A percentile compares a stretch with the other conserved stretches of the same genome.
Conservation (phyloP, 1,140 invertebrate species). For the Carcinoscorpius rotundicauda region DNA sequence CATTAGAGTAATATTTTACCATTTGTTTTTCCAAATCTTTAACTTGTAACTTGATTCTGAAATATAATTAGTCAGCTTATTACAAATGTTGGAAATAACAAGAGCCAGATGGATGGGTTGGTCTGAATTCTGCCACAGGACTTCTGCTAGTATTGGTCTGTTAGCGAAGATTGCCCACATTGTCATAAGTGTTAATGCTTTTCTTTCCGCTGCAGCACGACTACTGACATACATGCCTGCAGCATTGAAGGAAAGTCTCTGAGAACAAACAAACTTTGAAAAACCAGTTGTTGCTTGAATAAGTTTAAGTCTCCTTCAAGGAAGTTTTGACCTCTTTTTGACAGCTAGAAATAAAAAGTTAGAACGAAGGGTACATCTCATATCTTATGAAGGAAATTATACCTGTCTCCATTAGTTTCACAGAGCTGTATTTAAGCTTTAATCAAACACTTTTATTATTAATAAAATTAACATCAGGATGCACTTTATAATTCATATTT, state of each 20-base stretch:
- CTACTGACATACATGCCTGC: constrained; percentile 25
- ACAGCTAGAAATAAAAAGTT: constrained; percentile 5
- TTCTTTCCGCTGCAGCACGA: constrained; percentile 30
- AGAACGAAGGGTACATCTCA: background rate
- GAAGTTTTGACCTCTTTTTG: constrained; percentile 16
- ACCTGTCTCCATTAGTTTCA: too few species aligned
- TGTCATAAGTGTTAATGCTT: constrained; percentile 20
- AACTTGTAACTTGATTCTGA: constrained; percentile 13
- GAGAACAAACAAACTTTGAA: constrained; percentile 30
- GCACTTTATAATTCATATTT: too few species aligned
- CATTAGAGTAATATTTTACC: too few species aligned
- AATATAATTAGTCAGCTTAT: constrained; percentile 21
- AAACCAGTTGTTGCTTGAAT: constrained; percentile 28
- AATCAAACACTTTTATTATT: too few species aligned
- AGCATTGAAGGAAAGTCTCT: constrained; percentile 31
- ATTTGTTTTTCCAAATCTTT: too few species aligned
- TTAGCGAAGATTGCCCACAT: constrained; percentile 32
- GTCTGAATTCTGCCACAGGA: constrained; percentile 33
- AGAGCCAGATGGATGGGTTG: constrained; percentile 35
- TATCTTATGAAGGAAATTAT: too few species aligned
- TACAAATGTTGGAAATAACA: constrained; percentile 27
- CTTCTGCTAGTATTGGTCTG: constrained; percentile 29
- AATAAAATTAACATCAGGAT: too few species aligned
- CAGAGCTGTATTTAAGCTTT: too few species aligned
- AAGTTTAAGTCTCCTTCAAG: constrained; percentile 19